Evolutionary conservation across 2,113 vertebrate genomes (phyloP).

Genomic region (Cheirogaleus medius): DNA sequence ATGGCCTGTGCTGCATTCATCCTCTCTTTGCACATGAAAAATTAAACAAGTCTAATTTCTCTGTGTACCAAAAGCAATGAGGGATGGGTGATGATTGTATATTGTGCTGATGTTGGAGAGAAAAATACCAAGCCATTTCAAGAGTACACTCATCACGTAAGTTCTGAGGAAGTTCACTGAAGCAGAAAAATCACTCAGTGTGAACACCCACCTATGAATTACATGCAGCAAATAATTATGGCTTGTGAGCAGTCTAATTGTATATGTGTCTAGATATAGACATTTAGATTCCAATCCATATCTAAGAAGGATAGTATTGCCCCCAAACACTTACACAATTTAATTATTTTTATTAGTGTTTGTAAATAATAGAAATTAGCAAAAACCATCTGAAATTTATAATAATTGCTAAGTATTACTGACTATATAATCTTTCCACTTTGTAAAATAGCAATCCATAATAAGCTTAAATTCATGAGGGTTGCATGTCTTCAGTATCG

Average conservation of each 20-base stretch:
- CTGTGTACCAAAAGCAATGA: not conserved
- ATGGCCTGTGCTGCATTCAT: constrained; percentile 30
- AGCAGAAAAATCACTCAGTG: not conserved
- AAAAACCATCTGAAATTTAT: constrained; percentile 64
- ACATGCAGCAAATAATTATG: not conserved
- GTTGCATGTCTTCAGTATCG: constrained; percentile 51
- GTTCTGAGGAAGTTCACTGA: not conserved
- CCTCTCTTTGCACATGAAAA: constrained; percentile 62
- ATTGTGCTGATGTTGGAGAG: not conserved
- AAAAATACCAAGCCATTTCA: constrained; percentile 58
- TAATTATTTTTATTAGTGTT: constrained; percentile 66
- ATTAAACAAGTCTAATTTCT: constrained; percentile 52
- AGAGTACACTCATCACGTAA: constrained; percentile 8
- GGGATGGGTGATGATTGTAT: not conserved
- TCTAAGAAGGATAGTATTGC: constrained; percentile 56
- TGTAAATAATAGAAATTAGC: constrained; percentile 72
- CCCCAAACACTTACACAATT: constrained; percentile 45
- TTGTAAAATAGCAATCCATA: constrained; percentile 66
- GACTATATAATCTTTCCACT: constrained; percentile 56
- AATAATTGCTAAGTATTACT: not conserved
- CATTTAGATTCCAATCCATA: constrained; percentile 28
- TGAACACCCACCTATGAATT: not conserved
- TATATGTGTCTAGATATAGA: constrained; percentile 24
- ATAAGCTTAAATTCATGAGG: constrained; percentile 53
- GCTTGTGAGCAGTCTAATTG: not conserved